Percentiles rank a stretch among this genome's conserved stretches.
phyloP scores from a whole-genome alignment of 1,140 invertebrate species.

The Meloidogyne floridensis region DNA sequence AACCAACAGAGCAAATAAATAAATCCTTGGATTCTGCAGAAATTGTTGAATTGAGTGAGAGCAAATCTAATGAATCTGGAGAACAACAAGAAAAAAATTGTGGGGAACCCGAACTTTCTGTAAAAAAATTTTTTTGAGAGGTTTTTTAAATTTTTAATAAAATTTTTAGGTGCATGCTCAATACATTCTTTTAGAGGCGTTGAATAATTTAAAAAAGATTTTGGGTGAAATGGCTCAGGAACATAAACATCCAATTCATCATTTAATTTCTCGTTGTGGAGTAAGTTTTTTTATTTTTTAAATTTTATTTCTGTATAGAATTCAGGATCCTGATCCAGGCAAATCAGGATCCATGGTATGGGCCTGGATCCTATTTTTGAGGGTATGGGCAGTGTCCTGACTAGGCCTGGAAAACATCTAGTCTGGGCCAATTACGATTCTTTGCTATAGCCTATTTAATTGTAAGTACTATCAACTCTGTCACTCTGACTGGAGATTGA shows the following conservation, averaged over 20 bases:
- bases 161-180: constrained; percentile 52
- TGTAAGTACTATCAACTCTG: too few species aligned
- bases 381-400: too few species aligned
- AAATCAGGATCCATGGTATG: too few species aligned
- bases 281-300: constrained; percentile 12
- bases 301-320: background rate
- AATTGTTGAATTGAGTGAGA: background rate
- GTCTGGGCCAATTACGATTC: too few species aligned
- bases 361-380: too few species aligned
- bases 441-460: too few species aligned
- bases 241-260: constrained; percentile 34
- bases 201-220: constrained; percentile 44
- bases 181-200: constrained; percentile 41
- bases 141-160: background rate
- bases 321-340: too few species aligned
- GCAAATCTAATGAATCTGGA: background rate
- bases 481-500: too few species aligned
- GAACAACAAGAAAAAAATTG: background rate
- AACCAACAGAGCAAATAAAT: constrained; percentile 35
- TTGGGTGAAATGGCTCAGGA: constrained; percentile 43
- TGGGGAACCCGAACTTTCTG: background rate
- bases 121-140: background rate
- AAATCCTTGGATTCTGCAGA: background rate
- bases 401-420: too few species aligned
- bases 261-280: constrained; percentile 27